Evolutionary conservation across 2,797 vertebrate genomes (phyloP).

Genomic region (Etheostoma perlongum): DNA sequence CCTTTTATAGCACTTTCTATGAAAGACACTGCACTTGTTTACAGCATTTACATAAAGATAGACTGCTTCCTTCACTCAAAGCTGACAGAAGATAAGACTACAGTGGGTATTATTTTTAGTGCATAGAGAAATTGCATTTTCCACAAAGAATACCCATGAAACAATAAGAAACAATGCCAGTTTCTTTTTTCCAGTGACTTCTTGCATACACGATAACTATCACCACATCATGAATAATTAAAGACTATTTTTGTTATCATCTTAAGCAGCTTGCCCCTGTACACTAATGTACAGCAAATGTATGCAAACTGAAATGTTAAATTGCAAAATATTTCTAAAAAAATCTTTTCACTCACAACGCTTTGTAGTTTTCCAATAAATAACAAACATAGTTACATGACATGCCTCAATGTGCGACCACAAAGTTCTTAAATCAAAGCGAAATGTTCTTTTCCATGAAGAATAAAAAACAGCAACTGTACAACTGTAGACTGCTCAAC

Average conservation of each 20-base stretch:
- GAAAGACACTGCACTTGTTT: constrained; percentile 17
- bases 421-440: constrained; percentile 48
- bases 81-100: not conserved
- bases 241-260: constrained; percentile 53
- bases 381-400: constrained; percentile 46
- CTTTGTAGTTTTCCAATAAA: constrained; percentile 54
- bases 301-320: constrained; percentile 49
- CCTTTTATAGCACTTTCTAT: constrained; percentile 2
- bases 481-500: constrained; percentile 67
- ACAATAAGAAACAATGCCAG: constrained; percentile 35
- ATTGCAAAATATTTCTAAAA: constrained; percentile 42
- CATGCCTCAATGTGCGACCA: constrained; percentile 56
- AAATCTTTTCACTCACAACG: constrained; percentile 35
- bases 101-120: not conserved
- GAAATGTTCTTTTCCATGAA: constrained; percentile 42
- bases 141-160: constrained; percentile 35
- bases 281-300: constrained; percentile 30
- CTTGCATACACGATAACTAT: constrained; percentile 52
- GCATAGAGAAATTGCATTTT: constrained; percentile 27
- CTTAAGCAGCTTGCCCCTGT: constrained; percentile 60
- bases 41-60: constrained; percentile 10
- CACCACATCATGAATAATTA: constrained; percentile 70
- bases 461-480: constrained; percentile 21
- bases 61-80: constrained; percentile 10
- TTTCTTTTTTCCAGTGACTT: constrained; percentile 61